Base-by-base conservation (phyloP, 2,113 vertebrate genomes). In the Tamias sibiricus region DNA sequence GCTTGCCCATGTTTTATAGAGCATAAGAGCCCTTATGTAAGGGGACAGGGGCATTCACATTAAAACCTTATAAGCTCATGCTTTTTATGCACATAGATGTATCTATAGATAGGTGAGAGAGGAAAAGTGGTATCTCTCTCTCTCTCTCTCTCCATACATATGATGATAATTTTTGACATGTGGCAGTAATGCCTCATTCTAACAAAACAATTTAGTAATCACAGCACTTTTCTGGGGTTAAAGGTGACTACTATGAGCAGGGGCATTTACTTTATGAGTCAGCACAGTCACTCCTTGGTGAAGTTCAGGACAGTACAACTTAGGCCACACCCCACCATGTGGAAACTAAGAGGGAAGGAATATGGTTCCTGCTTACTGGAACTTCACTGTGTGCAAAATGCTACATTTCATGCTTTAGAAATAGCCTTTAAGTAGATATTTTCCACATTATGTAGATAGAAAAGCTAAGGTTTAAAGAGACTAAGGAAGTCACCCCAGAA, bases 151-250 rank as follows among this genome's bases (percentile, higher is more conserved):
- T n/a, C n/a, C n/a, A n/a, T n/a, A n/a, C n/a, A n/a, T n/a, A n/a
- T n/a, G n/a, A 47, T 82, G 62, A 82, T 47, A 71, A 40, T 83
- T 94, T 84, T 80, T 97, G 42, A 77, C 49, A 87, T 20, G 7
- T 13, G 11, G 1, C 8, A 37, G 30, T 47, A 14, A 54, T 35
- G 28, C 57, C 66, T 72, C 47, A 10, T 76, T 86, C 77, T 72
- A 87, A 87, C 14, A 87, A 69, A 90, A 84, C 57, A 4, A 91
- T 32, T 13, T 32, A 9, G 44, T 4, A 24, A 47, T 75, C 24
- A 80, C 4, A 22, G 69, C 19, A 44, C 32, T 26, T 66, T 75
- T 80, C 24, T 14, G 19, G 14, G 66, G 19, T 81, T 42, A 6
- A 94, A 95, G 52, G n/a, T 28, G 74, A 82, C 52, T 28, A 35